These are phyloP conservation scores for Melanitta fusca DNA, from an alignment of 2,797 vertebrate species.

Conservation along the genomic window DNA sequence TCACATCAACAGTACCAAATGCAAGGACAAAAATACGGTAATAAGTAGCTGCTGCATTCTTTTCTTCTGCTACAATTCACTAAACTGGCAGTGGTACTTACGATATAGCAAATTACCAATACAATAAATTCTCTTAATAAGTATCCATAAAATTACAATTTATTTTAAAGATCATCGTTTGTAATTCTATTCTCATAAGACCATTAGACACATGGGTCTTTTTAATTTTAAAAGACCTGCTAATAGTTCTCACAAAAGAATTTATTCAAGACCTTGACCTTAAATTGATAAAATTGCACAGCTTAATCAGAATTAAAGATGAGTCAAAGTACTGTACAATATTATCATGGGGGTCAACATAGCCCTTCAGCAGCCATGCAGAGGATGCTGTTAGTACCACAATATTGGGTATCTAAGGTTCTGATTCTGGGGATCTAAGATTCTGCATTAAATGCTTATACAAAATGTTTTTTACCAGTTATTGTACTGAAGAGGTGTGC, in stretches of 20 bases:
- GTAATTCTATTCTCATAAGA: conserved; percentile 68
- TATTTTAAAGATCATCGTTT: conserved; percentile 73
- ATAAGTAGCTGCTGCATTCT: conserved; percentile 27
- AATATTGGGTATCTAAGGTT: not conserved
- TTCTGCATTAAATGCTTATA: not conserved
- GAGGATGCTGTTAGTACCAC: not conserved
- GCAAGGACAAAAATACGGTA: not conserved
- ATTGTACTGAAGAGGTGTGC: not conserved
- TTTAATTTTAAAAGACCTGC: conserved; percentile 71
- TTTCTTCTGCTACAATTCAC: conserved; percentile 42
- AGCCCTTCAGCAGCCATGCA: not conserved
- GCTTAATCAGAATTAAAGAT: conserved; percentile 76
- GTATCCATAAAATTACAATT: conserved; percentile 71
- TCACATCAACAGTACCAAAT: not conserved
- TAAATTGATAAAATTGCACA: conserved; percentile 75
- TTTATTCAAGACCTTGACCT: conserved; percentile 72
- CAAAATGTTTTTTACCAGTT: not conserved
- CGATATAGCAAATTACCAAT: conserved; percentile 54
- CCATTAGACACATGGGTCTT: conserved; percentile 46
- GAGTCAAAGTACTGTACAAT: conserved; percentile 55
- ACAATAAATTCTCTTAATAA: conserved; percentile 68
- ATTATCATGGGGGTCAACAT: conserved; percentile 20
- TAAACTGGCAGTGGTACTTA: conserved; percentile 58
- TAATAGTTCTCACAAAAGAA: conserved; percentile 68
- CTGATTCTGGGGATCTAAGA: not conserved